Conservation (phyloP, 2,888 invertebrate species). For the Dichetophora obliterata region DNA sequence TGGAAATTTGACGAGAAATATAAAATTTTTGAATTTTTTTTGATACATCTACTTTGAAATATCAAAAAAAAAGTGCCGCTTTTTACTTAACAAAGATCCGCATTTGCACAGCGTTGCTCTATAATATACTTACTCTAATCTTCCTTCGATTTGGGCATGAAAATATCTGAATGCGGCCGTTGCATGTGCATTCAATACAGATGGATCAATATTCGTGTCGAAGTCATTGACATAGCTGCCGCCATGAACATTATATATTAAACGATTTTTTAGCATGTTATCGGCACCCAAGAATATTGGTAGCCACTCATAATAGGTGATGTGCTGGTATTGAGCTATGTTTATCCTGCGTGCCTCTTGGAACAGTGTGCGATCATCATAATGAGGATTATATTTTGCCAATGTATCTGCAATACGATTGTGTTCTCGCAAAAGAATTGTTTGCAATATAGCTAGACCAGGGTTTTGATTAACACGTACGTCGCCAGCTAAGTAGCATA, state of each 20-base stretch:
- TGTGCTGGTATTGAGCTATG: conserved; percentile 71
- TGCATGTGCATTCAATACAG: conserved; percentile 75
- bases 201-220: conserved; percentile 72
- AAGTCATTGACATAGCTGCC: conserved; percentile 71
- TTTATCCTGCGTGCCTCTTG: conserved; percentile 72
- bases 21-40: no score
- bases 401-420: conserved; percentile 70
- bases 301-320: conserved; percentile 72
- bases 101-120: no score
- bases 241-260: conserved; percentile 64
- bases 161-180: conserved; percentile 77
- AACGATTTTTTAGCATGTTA: conserved; percentile 68
- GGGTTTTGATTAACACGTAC: conserved; percentile 71
- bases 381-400: conserved; percentile 71
- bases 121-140: conserved; percentile 69
- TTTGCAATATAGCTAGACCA: conserved; percentile 70
- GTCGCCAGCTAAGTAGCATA: conserved; percentile 82
- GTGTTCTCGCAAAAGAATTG: conserved; percentile 71
- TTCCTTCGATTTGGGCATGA: conserved; percentile 74
- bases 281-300: conserved; percentile 70
- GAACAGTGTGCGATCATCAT: conserved; percentile 71
- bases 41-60: no score
- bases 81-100: no score
- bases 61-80: no score
- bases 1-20: no score